Evolutionary conservation across 2,797 vertebrate species (phyloP).

Genomic region (Muscicapa striata): DNA sequence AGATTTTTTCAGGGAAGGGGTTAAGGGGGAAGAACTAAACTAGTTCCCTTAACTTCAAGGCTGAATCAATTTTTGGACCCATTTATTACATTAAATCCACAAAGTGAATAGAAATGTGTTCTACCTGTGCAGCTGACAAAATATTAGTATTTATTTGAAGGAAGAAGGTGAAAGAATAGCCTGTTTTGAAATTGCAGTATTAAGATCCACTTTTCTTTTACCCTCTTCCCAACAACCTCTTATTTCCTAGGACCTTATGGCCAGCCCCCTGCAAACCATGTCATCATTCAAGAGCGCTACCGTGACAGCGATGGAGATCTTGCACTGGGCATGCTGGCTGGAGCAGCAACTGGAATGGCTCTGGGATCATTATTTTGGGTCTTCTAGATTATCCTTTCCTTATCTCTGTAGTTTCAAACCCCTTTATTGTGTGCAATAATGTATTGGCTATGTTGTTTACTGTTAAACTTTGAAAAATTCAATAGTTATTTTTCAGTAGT

Average conservation of each 20-base stretch:
- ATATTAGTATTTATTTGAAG: not conserved
- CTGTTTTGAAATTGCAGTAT: not conserved
- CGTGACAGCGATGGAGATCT: slow-evolving; percentile 86
- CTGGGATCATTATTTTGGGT: slow-evolving; percentile 94
- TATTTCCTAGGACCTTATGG: slow-evolving; percentile 81
- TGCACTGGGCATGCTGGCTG: slow-evolving; percentile 91
- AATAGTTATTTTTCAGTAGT: slow-evolving; percentile 68
- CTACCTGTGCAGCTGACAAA: not conserved
- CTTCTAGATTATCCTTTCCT: slow-evolving; percentile 78
- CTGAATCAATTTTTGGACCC: not conserved
- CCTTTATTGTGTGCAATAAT: slow-evolving; percentile 70
- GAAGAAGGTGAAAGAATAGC: not conserved
- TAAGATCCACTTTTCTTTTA: not conserved
- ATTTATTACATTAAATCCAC: not conserved
- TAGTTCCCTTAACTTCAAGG: not conserved
- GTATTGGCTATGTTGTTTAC: slow-evolving; percentile 70
- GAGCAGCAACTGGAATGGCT: slow-evolving; percentile 93
- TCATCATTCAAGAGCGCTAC: slow-evolving; percentile 88
- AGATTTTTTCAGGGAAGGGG: not conserved
- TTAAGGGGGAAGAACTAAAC: not conserved
- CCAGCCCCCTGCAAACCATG: slow-evolving; percentile 83
- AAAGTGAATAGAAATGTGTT: not conserved
- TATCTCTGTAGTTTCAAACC: slow-evolving; percentile 59
- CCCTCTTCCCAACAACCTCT: not conserved
- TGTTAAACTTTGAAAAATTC: slow-evolving; percentile 64